Evolutionary conservation across 2,888 invertebrate genomes (phyloP), one percentile per base, ranked within the genome.

Genomic region (Pycnomerus fuliginosus): DNA sequence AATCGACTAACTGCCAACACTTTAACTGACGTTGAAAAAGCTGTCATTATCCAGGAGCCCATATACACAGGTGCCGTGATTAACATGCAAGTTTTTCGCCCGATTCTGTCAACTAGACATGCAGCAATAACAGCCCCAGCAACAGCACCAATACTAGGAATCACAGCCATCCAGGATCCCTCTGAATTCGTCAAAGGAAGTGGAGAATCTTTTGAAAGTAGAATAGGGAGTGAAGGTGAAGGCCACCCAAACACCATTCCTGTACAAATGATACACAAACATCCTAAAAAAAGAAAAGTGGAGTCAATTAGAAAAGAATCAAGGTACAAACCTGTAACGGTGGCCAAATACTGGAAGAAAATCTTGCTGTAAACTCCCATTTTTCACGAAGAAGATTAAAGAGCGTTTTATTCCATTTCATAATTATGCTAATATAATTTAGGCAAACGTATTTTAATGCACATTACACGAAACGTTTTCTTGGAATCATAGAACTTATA

Each of bases 151-250:
- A 83, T 69, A 48, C 82, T 76, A 68, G 79, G 79, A 56, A 83
- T 76, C 30, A 82, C 81, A 1, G 79, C 79, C 61, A 80, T 75
- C 80, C 80, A 80, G 57, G 80, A 79, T 54, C 77, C 76, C 59
- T 80, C 72, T 44, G 73, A 74, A 14, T 64, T 39, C 5, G 74
- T 67, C 28, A 78, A 20, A 15, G 35, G 35, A 5, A 48, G 3
- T 7, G 35, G 17, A 13, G 28, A 32, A 2, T 44, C 35, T 17
- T 44, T 74, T 8, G n/a, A 8, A 61, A 36, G 30, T 72, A 80
- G 73, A 58, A 71, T 70, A 14, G 75, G 71, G 14, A 80, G 60
- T 14, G 79, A 78, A 11, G 80, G 79, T 32, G 79, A 79, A 16
- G 80, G 76, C 80, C 80, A 80, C 25, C 79, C 79, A 64, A 61